Evolutionary conservation across 2,888 invertebrate species (phyloP), one percentile per base, ranked within the genome.

Genomic region (Rhaphigaster nebulosa): DNA sequence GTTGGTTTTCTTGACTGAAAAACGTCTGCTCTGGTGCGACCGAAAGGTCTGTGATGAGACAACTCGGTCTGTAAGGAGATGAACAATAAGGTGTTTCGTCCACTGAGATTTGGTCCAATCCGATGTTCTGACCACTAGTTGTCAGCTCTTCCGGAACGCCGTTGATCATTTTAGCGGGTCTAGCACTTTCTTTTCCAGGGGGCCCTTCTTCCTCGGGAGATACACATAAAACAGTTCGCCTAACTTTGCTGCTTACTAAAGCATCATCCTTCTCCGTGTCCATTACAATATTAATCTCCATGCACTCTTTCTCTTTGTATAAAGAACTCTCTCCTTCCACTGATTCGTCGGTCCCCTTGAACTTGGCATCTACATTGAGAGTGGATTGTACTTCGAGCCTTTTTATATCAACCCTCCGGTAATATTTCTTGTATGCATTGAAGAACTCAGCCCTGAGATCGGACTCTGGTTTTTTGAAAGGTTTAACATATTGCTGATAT

Each of bases 391-490:
- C 84, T 84, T 84, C 84, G 3, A 84, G 6, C 45, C 45, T 84
- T 50, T 84, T 84, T 26, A 84, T 50, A 38, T 84, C 84, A 45
- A 84, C 84, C 6, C 84, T 84, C 13, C 84, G 5, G n/a, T 84
- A 84, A n/a, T 84, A 84, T 84, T 84, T 84, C 45, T 84, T 84
- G n/a, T 84, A 84, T n/a, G 84, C 41, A 50, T 84, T 84, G 15
- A 41, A 84, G n/a, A 84, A 84, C 45, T 84, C 84, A 50, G 84
- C 84, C 45, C 45, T 84, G 10, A 84, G 84, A 10, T 84, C 26
- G n/a, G 84, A 45, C 45, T 80, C 80, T 41, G 41, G 84, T n/a
- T 50, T 84, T 84, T 84, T 84, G 38, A 10, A 38, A 38, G 70
- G 18, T 76, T 76, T 76, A 20, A 38, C 70, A 76, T 15, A 76